Base-by-base conservation (phyloP, 2,797 vertebrate genomes). In the Emys orbicularis region DNA sequence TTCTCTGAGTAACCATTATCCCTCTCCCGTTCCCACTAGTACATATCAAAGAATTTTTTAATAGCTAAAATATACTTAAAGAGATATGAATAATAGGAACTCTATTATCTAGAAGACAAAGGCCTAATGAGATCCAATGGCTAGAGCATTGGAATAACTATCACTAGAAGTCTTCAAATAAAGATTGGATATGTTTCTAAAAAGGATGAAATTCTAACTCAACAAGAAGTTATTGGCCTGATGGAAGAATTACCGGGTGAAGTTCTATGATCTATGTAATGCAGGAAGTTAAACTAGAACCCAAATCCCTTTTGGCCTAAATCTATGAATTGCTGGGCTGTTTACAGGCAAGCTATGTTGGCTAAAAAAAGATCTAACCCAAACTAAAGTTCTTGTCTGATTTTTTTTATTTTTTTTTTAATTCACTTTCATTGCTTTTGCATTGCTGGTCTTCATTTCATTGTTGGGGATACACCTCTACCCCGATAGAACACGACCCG, bases 331-430 rank as follows among this genome's bases (percentile, higher is more conserved):
- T 61, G 47, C 0, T 0, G 41, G 83, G 44, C 10, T 80, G 50
- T 74, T 84, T 21, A 84, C 59, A 53, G 12, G 52, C 23, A n/a
- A 37, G 23, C 12, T 21, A 25, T 37, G 5, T 53, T 54, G 12
- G 52, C 19, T 37, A 68, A 92, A 95, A 94, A 29, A 57, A 29
- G 56, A 56, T 52, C 23, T 41, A 27, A 96, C 81, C 81, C 68
- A 52, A 93, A 23, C 59, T 59, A 90, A 90, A 44, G 10, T 82
- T 96, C 94, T 96, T 95, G 90, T 90, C 84, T 6, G 8, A 54
- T 53, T 53, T 19, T 52, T 52, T 52, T 44, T 6, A 6, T 96
- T 96, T 94, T 56, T 57, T 57, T 29, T 57, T 29, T 13, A 57
- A 29, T 57, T 57, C 56, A 57, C 86, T 19, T 83, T 91, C 65